A percentile compares a stretch with the other conserved stretches of the same genome.
These are phyloP conservation scores for Nomia melanderi DNA, from an alignment of 1,140 invertebrate species.

Conservation along the genomic window DNA sequence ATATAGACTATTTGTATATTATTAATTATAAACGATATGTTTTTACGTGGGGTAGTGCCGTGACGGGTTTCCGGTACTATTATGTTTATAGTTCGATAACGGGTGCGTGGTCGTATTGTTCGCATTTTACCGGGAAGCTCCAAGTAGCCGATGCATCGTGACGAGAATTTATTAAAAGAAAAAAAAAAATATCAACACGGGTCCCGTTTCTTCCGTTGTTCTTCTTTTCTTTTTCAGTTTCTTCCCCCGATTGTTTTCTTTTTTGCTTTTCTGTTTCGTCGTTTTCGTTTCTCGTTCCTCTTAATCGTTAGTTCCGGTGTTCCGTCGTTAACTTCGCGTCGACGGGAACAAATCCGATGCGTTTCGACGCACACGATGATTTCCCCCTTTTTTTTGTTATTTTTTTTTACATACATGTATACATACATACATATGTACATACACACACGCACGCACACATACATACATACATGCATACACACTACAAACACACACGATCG, in stretches of 20 bases:
- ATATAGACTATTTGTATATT: slow-evolving; percentile 73
- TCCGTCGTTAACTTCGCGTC: too few relatives aligned
- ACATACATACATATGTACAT: too few relatives aligned
- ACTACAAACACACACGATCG: slow-evolving; percentile 2
- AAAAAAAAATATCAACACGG: too few relatives aligned
- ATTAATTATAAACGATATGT: slow-evolving; percentile 67
- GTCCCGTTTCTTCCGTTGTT: slow-evolving; percentile 23
- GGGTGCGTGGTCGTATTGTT: slow-evolving; percentile 56
- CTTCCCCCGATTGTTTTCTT: too few relatives aligned
- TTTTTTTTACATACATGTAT: too few relatives aligned
- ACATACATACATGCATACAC: slow-evolving; percentile 4
- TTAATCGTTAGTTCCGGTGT: slow-evolving; percentile 1
- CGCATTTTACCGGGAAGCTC: slow-evolving; percentile 44
- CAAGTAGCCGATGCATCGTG: slow-evolving; percentile 22
- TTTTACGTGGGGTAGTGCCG: slow-evolving; percentile 61
- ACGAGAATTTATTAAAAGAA: slow-evolving; percentile 35
- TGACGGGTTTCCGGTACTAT: slow-evolving; percentile 54
- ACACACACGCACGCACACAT: too few relatives aligned
- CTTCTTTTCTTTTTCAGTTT: too few relatives aligned
- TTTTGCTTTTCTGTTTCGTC: background rate
- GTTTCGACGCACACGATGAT: too few relatives aligned
- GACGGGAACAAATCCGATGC: too few relatives aligned
- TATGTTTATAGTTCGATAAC: slow-evolving; percentile 68
- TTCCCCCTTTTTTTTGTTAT: too few relatives aligned
- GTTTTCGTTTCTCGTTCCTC: background rate